Evolutionary conservation across 2,113 vertebrate genomes (phyloP).

Genomic region (Motacilla tschutschensis): DNA sequence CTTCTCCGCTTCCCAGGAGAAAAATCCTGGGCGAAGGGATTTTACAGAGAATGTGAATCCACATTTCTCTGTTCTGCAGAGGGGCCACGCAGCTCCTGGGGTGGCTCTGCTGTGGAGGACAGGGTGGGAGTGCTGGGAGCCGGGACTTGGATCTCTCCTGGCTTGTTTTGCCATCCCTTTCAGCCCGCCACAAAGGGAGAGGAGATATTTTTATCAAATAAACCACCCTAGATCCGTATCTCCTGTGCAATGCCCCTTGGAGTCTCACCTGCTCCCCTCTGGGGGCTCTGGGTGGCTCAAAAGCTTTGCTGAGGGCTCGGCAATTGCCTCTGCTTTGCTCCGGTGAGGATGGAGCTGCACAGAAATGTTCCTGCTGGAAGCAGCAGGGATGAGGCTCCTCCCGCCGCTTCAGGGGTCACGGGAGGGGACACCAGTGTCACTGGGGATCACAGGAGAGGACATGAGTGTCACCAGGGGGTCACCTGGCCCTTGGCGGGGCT

Average conservation of each 20-base stretch:
- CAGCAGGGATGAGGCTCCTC: neutral
- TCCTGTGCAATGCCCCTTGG: neutral
- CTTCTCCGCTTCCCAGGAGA: no score
- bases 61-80: neutral
- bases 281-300: neutral
- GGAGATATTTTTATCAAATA: neutral
- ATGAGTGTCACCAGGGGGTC: neutral
- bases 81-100: accelerated
- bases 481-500: accelerated
- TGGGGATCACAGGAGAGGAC: neutral
- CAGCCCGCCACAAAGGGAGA: neutral
- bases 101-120: neutral
- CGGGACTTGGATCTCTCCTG: neutral
- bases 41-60: no score
- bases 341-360: neutral
- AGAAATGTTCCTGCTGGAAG: accelerated
- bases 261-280: conserved; percentile 39
- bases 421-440: neutral
- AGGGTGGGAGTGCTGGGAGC: neutral
- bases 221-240: neutral
- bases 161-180: neutral
- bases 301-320: neutral
- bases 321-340: neutral
- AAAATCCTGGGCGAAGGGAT: no score
- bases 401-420: neutral